Percentiles rank a stretch among this genome's conserved stretches.
Evolutionary conservation across 2,113 vertebrate genomes (phyloP).

Genomic region (Psammodynastes pulverulentus): DNA sequence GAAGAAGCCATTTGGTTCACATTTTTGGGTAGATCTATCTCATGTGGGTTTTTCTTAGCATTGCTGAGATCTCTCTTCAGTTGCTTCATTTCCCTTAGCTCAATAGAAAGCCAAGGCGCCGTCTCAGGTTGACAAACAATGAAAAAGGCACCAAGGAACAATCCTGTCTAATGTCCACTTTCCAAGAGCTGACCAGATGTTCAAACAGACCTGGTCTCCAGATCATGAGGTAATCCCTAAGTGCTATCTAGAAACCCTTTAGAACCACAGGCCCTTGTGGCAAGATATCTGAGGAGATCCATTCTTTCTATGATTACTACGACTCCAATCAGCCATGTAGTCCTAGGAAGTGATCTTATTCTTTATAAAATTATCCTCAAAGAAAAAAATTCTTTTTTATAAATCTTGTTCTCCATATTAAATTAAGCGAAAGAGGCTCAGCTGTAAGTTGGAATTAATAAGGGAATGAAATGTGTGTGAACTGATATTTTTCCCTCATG

Average conservation of each 20-base stretch:
- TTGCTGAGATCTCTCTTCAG: background rate
- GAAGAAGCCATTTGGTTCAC: background rate
- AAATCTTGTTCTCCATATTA: background rate
- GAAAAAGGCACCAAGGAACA: background rate
- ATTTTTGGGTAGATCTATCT: background rate
- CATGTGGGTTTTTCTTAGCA: background rate
- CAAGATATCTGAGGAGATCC: background rate
- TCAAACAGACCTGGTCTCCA: background rate
- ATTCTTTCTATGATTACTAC: background rate
- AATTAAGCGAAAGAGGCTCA: background rate
- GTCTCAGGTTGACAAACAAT: background rate
- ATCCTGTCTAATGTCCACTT: background rate
- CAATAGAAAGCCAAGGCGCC: background rate
- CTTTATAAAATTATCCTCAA: background rate
- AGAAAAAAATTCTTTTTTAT: background rate
- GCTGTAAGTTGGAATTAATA: background rate
- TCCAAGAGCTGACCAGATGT: background rate
- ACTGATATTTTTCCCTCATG: background rate
- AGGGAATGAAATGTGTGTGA: background rate
- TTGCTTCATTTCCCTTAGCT: background rate
- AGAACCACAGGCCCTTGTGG: background rate
- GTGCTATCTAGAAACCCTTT: background rate
- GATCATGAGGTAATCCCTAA: background rate
- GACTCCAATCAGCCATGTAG: background rate
- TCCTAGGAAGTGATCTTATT: background rate